Conservation (phyloP, 2,113 vertebrate species). For the Lichenostomus cassidix region DNA sequence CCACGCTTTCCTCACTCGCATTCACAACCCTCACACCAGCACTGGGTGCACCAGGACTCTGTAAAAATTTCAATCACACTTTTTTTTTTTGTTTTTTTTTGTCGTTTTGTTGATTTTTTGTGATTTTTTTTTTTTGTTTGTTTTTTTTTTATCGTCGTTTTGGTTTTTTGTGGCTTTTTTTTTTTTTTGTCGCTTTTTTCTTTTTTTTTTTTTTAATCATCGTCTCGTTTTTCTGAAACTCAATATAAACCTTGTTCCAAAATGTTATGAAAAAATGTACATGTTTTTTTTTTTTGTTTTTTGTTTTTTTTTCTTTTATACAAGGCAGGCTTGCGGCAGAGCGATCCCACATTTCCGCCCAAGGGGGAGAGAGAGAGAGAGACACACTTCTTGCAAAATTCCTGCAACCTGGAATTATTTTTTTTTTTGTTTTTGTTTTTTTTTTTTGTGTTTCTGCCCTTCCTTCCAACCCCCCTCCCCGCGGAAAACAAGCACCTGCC, state of each 20-base stretch:
- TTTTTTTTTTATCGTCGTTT: too few relatives aligned
- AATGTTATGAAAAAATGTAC: conserved; percentile 99
- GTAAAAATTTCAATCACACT: conserved; percentile 93
- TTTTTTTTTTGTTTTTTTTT: conserved; percentile 36
- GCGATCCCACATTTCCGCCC: neutral
- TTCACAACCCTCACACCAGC: conserved; percentile 79
- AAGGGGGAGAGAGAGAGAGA: neutral
- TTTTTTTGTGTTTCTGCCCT: neutral
- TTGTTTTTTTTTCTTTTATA: conserved; percentile 60
- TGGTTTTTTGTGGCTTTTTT: neutral
- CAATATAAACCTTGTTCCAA: conserved; percentile 99
- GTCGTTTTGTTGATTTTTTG: conserved; percentile 26
- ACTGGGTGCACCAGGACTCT: conserved; percentile 88
- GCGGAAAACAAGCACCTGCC: conserved; percentile 72
- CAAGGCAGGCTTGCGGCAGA: conserved; percentile 92
- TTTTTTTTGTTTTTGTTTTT: too few relatives aligned
- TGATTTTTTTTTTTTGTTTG: conserved; percentile 38
- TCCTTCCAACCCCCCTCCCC: conserved; percentile 49
- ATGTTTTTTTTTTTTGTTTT: conserved; percentile 80
- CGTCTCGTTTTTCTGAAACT: conserved; percentile 76
- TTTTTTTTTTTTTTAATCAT: neutral
- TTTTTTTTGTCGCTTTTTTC: too few relatives aligned
- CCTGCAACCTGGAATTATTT: neutral
- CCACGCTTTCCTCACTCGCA: conserved; percentile 69
- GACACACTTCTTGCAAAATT: neutral